Conservation (phyloP, 92 coral and sea anemone species). For the Desmophyllum pertusum region DNA sequence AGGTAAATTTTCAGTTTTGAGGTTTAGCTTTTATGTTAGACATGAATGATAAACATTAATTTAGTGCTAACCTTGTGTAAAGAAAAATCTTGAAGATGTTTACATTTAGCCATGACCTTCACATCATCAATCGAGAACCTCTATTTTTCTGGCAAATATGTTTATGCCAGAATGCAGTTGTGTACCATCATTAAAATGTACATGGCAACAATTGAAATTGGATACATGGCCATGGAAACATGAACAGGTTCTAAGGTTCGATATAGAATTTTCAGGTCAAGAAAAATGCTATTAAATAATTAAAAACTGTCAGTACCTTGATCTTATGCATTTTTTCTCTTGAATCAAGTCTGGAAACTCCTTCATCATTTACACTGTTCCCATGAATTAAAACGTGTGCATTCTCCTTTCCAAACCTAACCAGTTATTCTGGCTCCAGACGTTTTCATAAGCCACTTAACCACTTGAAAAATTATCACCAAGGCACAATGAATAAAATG, state of each 20-base stretch:
- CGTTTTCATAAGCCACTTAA: background rate
- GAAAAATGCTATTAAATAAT: background rate
- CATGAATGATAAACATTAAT: background rate
- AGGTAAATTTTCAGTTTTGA: background rate
- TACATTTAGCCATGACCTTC: background rate
- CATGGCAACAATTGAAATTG: slow-evolving; percentile 12
- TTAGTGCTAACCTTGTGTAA: background rate
- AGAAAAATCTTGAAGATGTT: background rate
- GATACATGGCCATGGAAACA: background rate
- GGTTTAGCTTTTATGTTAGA: background rate
- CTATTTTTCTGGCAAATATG: background rate
- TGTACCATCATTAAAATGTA: background rate
- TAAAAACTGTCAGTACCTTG: slow-evolving; percentile 23
- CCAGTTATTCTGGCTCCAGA: background rate
- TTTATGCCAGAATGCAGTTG: background rate
- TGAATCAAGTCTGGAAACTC: background rate
- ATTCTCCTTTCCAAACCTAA: background rate
- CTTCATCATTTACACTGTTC: background rate
- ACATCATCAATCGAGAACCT: background rate
- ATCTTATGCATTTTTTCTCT: slow-evolving; percentile 36
- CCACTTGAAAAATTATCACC: slow-evolving; percentile 31
- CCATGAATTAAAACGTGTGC: background rate
- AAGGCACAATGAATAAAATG: slow-evolving; percentile 16
- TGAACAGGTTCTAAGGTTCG: background rate
- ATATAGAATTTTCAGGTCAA: background rate